Evolutionary conservation across 2,113 vertebrate genomes (phyloP), one percentile per base, ranked within the genome.

Genomic region (Lampris megalopsis): DNA sequence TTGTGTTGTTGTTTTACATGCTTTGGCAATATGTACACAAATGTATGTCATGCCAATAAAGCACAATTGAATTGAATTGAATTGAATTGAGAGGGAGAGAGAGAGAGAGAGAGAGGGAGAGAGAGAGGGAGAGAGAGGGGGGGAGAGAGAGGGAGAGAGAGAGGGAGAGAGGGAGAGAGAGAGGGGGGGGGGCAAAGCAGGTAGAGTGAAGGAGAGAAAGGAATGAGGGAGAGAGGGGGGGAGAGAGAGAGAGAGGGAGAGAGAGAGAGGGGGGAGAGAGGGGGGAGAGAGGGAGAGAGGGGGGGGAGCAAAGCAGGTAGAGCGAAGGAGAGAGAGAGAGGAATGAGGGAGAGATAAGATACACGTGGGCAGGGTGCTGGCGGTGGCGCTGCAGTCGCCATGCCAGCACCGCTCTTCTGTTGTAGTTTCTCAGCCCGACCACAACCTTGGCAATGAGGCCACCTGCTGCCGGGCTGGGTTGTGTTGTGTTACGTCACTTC

Each of bases 401-500:
- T 13, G 40, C 13, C 48, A 69, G 61, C 54, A 60, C 67, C 56
- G 42, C 61, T 63, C 56, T 71, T 65, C 63, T 43, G 38, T 24
- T 24, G 63, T 63, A 71, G 76, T 72, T 68, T 68, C 54, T 76
- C 56, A 37, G 40, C 65, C 4, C 40, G 66, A 58, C 73, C 43
- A 45, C 58, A 76, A 68, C 52, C 50, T 42, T 38, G n/a, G 50
- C 65, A 42, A 56, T 68, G 56, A 68, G 50, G 52, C 49, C 50
- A 63, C 72, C 61, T 59, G 72, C 63, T 72, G 79, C 73, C 76
- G 73, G 76, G 73, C 63, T 71, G 57, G 73, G 72, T 81, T 62
- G 76, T 72, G 79, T 72, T 81, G 73, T 52, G 68, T 68, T 63
- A 76, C 50, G 68, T 81, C 63, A 81, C 49, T 67, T 67, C 73